phyloP scores from a whole-genome alignment of 2,113 vertebrate genomes.

The Helogale parvula region DNA sequence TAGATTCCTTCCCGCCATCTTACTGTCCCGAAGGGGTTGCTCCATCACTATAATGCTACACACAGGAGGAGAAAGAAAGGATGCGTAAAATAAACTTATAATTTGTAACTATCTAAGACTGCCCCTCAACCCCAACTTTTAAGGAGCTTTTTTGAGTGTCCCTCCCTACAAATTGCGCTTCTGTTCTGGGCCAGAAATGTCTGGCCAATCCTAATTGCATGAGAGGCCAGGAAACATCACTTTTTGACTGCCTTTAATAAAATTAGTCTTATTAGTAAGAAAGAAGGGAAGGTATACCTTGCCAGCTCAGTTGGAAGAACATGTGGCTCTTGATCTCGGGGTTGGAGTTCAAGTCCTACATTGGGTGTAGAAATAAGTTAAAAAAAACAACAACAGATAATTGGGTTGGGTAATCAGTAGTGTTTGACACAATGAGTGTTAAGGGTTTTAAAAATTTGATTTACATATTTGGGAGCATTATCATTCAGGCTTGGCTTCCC shows the following conservation, averaged over 20 bases:
- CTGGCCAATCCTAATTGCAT: not conserved
- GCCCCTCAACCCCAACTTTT: not conserved
- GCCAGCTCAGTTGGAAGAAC: not conserved
- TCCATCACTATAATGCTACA: not conserved
- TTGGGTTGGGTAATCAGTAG: not conserved
- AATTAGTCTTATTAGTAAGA: not conserved
- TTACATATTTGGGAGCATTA: slow-evolving; percentile 20
- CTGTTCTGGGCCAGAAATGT: not conserved
- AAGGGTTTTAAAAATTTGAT: not conserved
- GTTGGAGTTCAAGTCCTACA: not conserved
- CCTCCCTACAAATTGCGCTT: not conserved
- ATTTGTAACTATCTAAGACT: not conserved
- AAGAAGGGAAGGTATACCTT: not conserved
- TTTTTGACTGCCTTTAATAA: not conserved
- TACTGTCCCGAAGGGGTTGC: not conserved
- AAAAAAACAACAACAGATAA: not conserved
- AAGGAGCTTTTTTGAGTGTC: not conserved
- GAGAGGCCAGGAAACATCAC: not conserved
- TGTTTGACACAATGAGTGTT: not conserved
- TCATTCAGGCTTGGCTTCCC: not conserved
- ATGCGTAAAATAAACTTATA: not conserved
- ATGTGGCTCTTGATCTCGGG: not conserved
- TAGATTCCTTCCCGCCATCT: not conserved
- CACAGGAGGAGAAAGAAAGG: not conserved
- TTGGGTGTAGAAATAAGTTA: not conserved